Percentiles rank a stretch among this genome's conserved stretches.
Evolutionary conservation across 2,888 invertebrate genomes (phyloP).

Genomic region (Tyria jacobaeae): DNA sequence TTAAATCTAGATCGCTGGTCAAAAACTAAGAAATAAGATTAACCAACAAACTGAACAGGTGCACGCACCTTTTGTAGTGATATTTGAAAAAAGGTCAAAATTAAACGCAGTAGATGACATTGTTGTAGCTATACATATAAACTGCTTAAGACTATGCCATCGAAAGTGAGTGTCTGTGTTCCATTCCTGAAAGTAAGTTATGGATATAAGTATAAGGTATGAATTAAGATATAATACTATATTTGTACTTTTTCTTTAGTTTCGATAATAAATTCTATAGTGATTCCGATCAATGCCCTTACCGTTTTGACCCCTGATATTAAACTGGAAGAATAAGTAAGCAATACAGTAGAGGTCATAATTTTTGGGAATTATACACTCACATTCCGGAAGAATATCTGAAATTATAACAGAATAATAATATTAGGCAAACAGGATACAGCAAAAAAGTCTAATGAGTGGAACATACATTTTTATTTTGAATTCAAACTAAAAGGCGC

Average conservation of each 20-base stretch:
- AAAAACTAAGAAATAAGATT: too few relatives aligned
- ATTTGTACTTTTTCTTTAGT: too few relatives aligned
- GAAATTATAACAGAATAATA: background rate
- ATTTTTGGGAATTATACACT: slow-evolving; percentile 6
- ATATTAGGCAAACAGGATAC: too few relatives aligned
- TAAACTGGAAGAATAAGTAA: slow-evolving; percentile 7
- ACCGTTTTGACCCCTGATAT: slow-evolving; percentile 5
- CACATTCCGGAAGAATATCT: background rate
- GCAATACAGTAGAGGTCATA: background rate
- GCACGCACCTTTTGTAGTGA: slow-evolving; percentile 52
- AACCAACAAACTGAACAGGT: too few relatives aligned
- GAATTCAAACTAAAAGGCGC: too few relatives aligned
- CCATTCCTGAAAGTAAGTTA: slow-evolving; percentile 37
- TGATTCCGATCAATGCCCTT: background rate
- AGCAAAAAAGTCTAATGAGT: too few relatives aligned
- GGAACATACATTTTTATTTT: too few relatives aligned
- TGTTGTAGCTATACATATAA: slow-evolving; percentile 59
- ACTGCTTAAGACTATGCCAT: slow-evolving; percentile 66
- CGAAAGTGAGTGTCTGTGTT: slow-evolving; percentile 51
- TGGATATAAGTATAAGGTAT: too few relatives aligned
- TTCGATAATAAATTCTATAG: background rate
- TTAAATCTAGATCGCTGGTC: too few relatives aligned
- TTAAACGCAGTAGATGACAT: slow-evolving; percentile 55
- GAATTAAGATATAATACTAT: too few relatives aligned
- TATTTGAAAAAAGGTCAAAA: slow-evolving; percentile 69